Evolutionary conservation across 2,113 vertebrate species (phyloP).

Genomic region (Amphiprion ocellaris): DNA sequence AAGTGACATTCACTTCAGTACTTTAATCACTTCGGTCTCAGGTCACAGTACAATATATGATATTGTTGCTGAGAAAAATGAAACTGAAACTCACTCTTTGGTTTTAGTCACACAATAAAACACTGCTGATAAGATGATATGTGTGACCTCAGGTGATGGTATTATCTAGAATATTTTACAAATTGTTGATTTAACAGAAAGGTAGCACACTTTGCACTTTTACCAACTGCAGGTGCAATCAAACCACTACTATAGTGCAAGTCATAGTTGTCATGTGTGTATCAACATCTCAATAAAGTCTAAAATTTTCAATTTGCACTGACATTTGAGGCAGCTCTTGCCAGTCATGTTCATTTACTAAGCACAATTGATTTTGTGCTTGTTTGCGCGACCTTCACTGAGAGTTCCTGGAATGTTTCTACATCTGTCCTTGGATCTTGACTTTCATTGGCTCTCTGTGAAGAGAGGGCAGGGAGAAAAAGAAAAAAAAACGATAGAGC

Average conservation of each 20-base stretch:
- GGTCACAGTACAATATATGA: too few species aligned
- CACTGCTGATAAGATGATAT: background rate
- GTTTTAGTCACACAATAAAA: slow-evolving; percentile 16
- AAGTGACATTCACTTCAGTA: too few species aligned
- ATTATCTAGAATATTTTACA: background rate
- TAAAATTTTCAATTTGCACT: background rate
- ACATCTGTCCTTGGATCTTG: slow-evolving; percentile 31
- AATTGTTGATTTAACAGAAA: slow-evolving; percentile 1
- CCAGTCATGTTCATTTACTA: slow-evolving; percentile 30
- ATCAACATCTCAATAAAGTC: slow-evolving; percentile 3
- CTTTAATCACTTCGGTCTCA: too few species aligned
- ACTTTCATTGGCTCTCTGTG: slow-evolving; percentile 11
- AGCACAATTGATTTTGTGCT: slow-evolving; percentile 37
- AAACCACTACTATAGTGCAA: background rate
- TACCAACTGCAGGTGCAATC: slow-evolving; percentile 4
- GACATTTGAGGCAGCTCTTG: background rate
- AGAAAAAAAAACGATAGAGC: background rate
- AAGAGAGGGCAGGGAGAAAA: background rate
- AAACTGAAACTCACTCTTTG: background rate
- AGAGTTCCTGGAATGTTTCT: slow-evolving; percentile 25
- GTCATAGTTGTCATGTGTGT: background rate
- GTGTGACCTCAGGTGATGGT: background rate
- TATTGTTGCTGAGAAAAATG: background rate
- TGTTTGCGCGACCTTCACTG: slow-evolving; percentile 58
- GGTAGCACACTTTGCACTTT: background rate